Evolutionary conservation across 2,113 vertebrate genomes (phyloP).

Genomic region (Vanacampus margaritifer): DNA sequence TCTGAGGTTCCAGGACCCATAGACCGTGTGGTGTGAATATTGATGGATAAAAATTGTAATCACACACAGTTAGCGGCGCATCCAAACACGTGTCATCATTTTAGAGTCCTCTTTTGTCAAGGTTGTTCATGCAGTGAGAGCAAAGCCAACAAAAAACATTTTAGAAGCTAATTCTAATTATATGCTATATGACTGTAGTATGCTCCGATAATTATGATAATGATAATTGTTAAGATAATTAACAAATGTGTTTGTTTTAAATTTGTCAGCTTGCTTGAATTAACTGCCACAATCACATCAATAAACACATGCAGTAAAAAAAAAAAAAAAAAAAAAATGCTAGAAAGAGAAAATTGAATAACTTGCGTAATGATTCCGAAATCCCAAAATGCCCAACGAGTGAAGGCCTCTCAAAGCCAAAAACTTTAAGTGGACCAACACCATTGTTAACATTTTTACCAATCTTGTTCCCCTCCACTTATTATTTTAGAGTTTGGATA

Average conservation of each 20-base stretch:
- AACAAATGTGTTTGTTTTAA: neutral
- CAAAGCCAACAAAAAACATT: neutral
- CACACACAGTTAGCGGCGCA: neutral
- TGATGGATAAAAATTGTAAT: too few relatives aligned
- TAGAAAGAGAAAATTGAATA: neutral
- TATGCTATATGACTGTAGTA: neutral
- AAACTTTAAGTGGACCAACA: too few relatives aligned
- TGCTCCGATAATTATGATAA: neutral
- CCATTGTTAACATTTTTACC: neutral
- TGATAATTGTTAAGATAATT: neutral
- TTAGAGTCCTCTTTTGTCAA: neutral
- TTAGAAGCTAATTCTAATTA: neutral
- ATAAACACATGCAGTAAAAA: neutral
- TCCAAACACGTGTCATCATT: neutral
- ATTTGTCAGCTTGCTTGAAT: neutral
- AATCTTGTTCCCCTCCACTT: neutral
- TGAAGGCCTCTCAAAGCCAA: too few relatives aligned
- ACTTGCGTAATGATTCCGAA: neutral
- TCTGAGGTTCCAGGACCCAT: too few relatives aligned
- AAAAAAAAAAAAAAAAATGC: neutral
- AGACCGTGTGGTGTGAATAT: too few relatives aligned
- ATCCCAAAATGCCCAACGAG: too few relatives aligned
- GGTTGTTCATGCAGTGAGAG: neutral
- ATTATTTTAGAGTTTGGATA: neutral
- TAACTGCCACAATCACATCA: neutral